Evolutionary conservation across 2,888 invertebrate genomes (phyloP).

Genomic region (Drosophila yooni): DNA sequence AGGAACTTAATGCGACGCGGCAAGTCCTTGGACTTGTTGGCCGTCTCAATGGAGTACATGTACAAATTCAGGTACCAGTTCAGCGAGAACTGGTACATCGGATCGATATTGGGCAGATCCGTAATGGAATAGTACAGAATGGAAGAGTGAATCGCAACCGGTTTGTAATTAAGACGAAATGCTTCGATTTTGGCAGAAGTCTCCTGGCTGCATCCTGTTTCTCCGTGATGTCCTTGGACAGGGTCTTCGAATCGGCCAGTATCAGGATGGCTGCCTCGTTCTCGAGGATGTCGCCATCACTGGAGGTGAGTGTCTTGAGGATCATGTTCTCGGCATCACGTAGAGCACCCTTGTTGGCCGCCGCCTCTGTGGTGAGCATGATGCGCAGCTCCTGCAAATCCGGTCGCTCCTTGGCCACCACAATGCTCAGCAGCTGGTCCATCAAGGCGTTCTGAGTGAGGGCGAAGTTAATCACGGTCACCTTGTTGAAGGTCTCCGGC

Average conservation of each 20-base stretch:
- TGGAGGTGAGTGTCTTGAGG: conserved; percentile 91
- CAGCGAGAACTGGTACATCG: conserved; percentile 98
- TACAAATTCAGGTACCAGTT: conserved; percentile 94
- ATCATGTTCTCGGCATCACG: conserved; percentile 96
- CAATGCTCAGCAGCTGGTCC: conserved; percentile 94
- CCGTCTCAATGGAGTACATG: conserved; percentile 84
- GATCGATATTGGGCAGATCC: conserved; percentile 94
- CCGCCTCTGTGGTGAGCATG: conserved; percentile 91
- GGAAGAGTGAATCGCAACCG: conserved; percentile 94
- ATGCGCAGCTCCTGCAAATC: conserved; percentile 94
- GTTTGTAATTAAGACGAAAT: conserved; percentile 92
- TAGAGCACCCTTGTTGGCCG: conserved; percentile 92
- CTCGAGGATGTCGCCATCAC: conserved; percentile 95
- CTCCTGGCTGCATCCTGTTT: conserved; percentile 93
- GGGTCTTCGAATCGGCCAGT: conserved; percentile 92
- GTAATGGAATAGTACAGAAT: conserved; percentile 95
- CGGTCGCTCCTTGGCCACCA: conserved; percentile 95
- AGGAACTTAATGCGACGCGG: conserved; percentile 91
- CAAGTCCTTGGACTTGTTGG: conserved; percentile 88
- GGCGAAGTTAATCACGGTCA: conserved; percentile 95
- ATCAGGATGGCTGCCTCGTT: conserved; percentile 95
- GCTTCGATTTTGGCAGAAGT: conserved; percentile 93
- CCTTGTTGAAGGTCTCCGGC: conserved; percentile 94
- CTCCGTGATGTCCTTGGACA: conserved; percentile 92
- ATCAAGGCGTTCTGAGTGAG: conserved; percentile 90